These are phyloP conservation scores for Lordiphosa mommai DNA, from an alignment of 1,140 invertebrate genomes.

Conservation along the genomic window DNA sequence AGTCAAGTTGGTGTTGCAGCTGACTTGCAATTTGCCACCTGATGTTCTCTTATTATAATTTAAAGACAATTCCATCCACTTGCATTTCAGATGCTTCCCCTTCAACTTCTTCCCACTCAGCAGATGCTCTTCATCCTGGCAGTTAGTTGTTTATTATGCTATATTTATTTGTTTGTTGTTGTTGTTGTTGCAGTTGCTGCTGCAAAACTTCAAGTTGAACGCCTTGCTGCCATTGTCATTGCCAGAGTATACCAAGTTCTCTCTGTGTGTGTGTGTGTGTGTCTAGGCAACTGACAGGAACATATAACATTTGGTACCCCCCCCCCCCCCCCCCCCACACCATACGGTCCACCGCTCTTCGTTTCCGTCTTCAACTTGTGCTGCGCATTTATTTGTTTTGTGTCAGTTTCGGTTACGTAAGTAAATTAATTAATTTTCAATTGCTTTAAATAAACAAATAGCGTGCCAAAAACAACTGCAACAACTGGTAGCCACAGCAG, in stretches of 20 bases:
- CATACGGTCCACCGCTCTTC: too few species aligned
- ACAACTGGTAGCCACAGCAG: constrained; percentile 22
- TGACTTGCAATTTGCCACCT: constrained; percentile 26
- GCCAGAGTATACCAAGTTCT: constrained; percentile 30
- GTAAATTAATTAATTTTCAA: constrained; percentile 78
- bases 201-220: constrained; percentile 62
- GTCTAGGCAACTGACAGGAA: constrained; percentile 42
- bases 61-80: constrained; percentile 24
- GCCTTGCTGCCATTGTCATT: constrained; percentile 62
- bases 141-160: constrained; percentile 3
- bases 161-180: constrained; percentile 9
- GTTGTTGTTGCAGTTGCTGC: constrained; percentile 34
- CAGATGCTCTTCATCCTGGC: not conserved
- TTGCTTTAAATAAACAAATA: constrained; percentile 76
- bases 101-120: not conserved
- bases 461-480: constrained; percentile 42
- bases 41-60: constrained; percentile 55
- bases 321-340: constrained; percentile 8
- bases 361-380: constrained; percentile 3
- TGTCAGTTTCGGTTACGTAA: constrained; percentile 77
- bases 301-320: constrained; percentile 7
- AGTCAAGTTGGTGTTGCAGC: constrained; percentile 14
- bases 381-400: constrained; percentile 66
- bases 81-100: too few species aligned
- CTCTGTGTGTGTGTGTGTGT: constrained; percentile 20